Percentiles rank a stretch among this genome's conserved stretches.
Evolutionary conservation across 2,113 vertebrate species (phyloP).

Genomic region (Tetraodon nigroviridis): DNA sequence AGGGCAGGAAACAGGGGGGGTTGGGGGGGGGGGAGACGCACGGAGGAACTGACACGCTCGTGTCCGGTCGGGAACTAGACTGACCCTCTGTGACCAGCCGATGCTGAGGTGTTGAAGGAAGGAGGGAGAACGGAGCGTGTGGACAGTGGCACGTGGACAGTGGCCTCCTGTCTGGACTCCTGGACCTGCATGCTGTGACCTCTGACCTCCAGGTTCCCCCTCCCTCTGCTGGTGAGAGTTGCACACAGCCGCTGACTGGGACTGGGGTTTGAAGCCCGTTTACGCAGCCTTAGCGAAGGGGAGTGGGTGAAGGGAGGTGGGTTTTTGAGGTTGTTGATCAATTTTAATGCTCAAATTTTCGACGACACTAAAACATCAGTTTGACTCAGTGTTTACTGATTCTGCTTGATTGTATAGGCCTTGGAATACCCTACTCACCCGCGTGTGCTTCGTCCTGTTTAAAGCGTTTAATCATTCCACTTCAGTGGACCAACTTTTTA

Average conservation of each 20-base stretch:
- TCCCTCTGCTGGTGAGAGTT: constrained; percentile 37
- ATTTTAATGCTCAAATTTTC: not conserved
- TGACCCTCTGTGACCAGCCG: not conserved
- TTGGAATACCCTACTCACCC: constrained; percentile 39
- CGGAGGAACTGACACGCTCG: constrained; percentile 8
- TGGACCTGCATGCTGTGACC: constrained; percentile 4
- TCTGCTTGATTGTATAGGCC: constrained; percentile 51
- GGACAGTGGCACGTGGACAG: not conserved
- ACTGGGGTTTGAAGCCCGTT: constrained; percentile 7
- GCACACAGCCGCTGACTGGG: constrained; percentile 8
- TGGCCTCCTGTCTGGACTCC: not conserved
- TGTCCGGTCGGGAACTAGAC: constrained; percentile 8
- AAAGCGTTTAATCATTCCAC: constrained; percentile 57
- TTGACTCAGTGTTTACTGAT: constrained; percentile 44
- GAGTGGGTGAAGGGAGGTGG: constrained; percentile 11
- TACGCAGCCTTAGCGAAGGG: constrained; percentile 5
- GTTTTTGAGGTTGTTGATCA: constrained; percentile 21
- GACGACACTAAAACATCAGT: constrained; percentile 43
- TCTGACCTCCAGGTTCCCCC: not conserved
- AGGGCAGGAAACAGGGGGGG: not conserved
- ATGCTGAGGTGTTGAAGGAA: not conserved
- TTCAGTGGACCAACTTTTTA: constrained; percentile 40
- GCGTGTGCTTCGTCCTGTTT: constrained; percentile 47
- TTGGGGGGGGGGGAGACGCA: not conserved
- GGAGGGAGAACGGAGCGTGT: constrained; percentile 11